Conservation (phyloP, 2,797 vertebrate genomes). For the Acanthopagrus latus region DNA sequence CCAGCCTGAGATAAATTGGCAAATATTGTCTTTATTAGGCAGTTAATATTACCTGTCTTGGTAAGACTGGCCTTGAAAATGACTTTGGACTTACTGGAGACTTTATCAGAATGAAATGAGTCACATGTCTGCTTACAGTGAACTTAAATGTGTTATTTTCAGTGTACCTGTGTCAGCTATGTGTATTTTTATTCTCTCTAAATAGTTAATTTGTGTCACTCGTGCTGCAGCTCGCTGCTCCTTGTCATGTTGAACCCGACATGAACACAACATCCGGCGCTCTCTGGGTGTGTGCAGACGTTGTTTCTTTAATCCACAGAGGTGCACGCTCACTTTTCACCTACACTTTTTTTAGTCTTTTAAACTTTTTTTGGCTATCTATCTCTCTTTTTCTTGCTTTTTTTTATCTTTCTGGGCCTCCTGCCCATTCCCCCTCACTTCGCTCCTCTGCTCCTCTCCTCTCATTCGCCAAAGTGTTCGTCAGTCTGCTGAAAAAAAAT, state of each 20-base stretch:
- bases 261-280: not conserved
- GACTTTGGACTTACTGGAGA: no score
- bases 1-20: no score
- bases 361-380: slow-evolving; percentile 29
- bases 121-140: no score
- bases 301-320: slow-evolving; percentile 4
- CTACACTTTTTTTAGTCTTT: not conserved
- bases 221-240: not conserved
- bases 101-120: no score
- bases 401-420: slow-evolving; percentile 33
- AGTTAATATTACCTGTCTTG: no score
- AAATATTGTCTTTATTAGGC: no score
- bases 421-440: slow-evolving; percentile 36
- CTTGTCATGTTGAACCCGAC: not conserved
- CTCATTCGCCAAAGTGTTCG: slow-evolving; percentile 37
- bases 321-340: slow-evolving; percentile 2
- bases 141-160: no score
- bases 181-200: no score
- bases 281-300: not conserved
- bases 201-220: no score
- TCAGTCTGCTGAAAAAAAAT: slow-evolving; percentile 37
- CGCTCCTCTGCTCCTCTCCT: slow-evolving; percentile 23
- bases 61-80: no score
- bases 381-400: not conserved
- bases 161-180: no score